A percentile compares a stretch with the other conserved stretches of the same genome.
These are phyloP conservation scores for Leucozona laternaria DNA, from an alignment of 2,888 invertebrate genomes.

Conservation along the genomic window DNA sequence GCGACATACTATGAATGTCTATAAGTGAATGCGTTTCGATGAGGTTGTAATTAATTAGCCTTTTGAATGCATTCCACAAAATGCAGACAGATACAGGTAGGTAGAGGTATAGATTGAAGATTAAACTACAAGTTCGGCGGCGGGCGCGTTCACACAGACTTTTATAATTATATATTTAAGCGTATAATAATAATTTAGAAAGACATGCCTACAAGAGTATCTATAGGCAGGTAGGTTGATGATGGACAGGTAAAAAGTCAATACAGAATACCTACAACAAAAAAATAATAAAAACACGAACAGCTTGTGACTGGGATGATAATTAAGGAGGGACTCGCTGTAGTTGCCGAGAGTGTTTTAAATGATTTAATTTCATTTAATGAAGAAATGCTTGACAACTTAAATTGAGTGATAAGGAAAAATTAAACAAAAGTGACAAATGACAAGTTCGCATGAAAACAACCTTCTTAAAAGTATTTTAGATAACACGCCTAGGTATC, in stretches of 20 bases:
- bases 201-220: neutral
- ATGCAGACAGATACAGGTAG: too few relatives aligned
- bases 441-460: neutral
- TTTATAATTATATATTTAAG: conserved; percentile 48
- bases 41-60: conserved; percentile 67
- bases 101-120: conserved; percentile 66
- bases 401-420: neutral
- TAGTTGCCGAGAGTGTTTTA: conserved; percentile 16
- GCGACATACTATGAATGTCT: conserved; percentile 66
- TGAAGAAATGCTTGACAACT: conserved; percentile 1
- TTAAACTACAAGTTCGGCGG: conserved; percentile 58
- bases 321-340: conserved; percentile 16
- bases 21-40: conserved; percentile 65
- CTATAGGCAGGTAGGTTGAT: neutral
- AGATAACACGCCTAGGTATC: too few relatives aligned
- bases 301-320: conserved; percentile 7
- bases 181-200: neutral
- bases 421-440: neutral
- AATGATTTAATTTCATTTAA: conserved; percentile 34
- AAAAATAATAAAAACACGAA: conserved; percentile 3
- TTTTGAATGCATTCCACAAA: conserved; percentile 57
- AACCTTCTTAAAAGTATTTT: neutral
- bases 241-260: conserved; percentile 15
- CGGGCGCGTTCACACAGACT: conserved; percentile 24
- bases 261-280: neutral